phyloP scores from a whole-genome alignment of 2,113 vertebrate species.

The Larimichthys polyactis region DNA sequence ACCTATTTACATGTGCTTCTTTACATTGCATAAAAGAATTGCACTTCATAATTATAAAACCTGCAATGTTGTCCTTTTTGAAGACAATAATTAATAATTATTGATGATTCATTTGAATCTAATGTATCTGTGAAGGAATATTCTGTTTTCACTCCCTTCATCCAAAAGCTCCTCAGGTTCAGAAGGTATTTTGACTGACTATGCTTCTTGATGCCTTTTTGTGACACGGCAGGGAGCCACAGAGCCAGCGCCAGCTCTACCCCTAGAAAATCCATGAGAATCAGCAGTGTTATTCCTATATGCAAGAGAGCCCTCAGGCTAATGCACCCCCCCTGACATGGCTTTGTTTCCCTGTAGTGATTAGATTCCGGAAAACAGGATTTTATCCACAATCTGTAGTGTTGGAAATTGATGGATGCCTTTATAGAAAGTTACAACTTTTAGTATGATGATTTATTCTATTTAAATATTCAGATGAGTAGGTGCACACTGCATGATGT shows the following conservation, averaged over 20 bases:
- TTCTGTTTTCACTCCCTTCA: neutral
- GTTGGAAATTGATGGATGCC: slow-evolving; percentile 1
- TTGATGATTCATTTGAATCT: neutral
- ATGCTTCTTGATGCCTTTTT: neutral
- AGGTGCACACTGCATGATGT: slow-evolving; percentile 19
- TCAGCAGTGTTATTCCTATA: slow-evolving; percentile 28
- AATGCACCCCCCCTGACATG: neutral
- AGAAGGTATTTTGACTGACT: neutral
- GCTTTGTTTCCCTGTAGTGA: slow-evolving; percentile 39
- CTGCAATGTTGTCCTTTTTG: neutral
- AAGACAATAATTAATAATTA: neutral
- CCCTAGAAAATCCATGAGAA: slow-evolving; percentile 37
- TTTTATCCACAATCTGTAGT: slow-evolving; percentile 19
- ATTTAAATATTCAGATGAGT: neutral
- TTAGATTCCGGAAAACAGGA: slow-evolving; percentile 24
- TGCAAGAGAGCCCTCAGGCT: slow-evolving; percentile 14
- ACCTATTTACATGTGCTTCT: neutral
- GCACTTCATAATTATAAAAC: neutral
- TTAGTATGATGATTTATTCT: neutral
- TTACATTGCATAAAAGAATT: neutral
- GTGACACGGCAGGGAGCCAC: slow-evolving; percentile 4
- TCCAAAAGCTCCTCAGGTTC: neutral
- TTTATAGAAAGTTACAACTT: neutral
- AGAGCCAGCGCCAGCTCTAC: neutral
- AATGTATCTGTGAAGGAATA: neutral